These are phyloP conservation scores for Pterostichus niger DNA, from an alignment of 2,888 invertebrate species.

Conservation along the genomic window DNA sequence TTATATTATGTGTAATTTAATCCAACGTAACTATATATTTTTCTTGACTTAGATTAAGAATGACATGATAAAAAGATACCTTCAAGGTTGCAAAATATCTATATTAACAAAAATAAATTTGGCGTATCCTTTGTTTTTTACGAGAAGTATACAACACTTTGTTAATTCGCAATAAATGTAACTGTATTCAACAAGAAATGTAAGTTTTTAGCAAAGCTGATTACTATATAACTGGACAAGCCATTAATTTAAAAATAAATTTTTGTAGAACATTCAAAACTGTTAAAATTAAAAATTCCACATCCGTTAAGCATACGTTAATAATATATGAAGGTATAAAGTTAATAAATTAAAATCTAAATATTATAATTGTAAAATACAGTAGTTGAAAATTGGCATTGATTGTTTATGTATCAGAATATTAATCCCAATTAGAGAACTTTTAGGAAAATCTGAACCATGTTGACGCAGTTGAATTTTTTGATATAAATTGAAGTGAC, in stretches of 20 bases:
- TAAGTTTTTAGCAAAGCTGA: not conserved
- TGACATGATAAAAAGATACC: conserved; percentile 43
- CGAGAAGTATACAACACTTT: not conserved
- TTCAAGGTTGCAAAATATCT: conserved; percentile 21
- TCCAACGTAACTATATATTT: conserved; percentile 34
- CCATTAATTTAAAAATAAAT: not conserved
- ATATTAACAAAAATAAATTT: not conserved
- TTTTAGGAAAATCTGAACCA: too few relatives aligned
- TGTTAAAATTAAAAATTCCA: conserved; percentile 7
- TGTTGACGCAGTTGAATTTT: too few relatives aligned
- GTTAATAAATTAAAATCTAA: too few relatives aligned
- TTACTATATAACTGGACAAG: conserved; percentile 10
- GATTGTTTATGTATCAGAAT: too few relatives aligned
- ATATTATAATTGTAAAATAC: too few relatives aligned
- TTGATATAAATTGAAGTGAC: too few relatives aligned
- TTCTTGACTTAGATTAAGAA: conserved; percentile 35
- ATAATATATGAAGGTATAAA: too few relatives aligned
- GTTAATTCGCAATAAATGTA: conserved; percentile 28
- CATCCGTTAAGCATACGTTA: not conserved
- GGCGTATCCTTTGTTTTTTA: not conserved
- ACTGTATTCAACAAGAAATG: conserved; percentile 1
- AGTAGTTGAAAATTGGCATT: too few relatives aligned
- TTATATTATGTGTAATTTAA: conserved; percentile 20
- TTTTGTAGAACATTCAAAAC: not conserved
- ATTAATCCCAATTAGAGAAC: too few relatives aligned